Evolutionary conservation across 2,888 invertebrate genomes (phyloP).

Genomic region (Amblyteles armatorius): DNA sequence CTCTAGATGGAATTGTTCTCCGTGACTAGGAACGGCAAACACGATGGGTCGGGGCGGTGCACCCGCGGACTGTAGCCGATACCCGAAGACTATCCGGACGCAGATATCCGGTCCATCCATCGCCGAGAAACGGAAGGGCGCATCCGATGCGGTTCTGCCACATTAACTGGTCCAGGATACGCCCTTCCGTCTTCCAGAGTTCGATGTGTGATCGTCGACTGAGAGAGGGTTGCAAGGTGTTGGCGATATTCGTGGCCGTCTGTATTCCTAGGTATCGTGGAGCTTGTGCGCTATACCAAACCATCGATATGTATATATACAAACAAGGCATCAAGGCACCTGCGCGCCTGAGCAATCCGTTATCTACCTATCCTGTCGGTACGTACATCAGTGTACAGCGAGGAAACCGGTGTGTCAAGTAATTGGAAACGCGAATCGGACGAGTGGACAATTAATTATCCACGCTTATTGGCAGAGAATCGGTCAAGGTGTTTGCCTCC

Average conservation of each 20-base stretch:
- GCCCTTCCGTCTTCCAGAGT: background rate
- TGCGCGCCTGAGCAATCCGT: background rate
- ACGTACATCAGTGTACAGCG: background rate
- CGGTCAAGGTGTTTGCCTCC: slow-evolving; percentile 65
- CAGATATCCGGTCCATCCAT: background rate
- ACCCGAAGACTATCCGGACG: background rate
- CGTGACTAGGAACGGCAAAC: slow-evolving; percentile 52
- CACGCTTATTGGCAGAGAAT: slow-evolving; percentile 58
- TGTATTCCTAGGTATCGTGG: slow-evolving; percentile 1
- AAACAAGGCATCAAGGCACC: background rate
- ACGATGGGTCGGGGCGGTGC: slow-evolving; percentile 2
- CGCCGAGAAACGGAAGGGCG: background rate
- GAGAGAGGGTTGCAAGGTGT: slow-evolving; percentile 14
- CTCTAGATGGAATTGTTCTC: slow-evolving; percentile 73
- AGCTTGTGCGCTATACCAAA: slow-evolving; percentile 7
- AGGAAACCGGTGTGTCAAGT: slow-evolving; percentile 73
- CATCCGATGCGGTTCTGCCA: background rate
- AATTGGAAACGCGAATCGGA: slow-evolving; percentile 78
- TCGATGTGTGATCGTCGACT: background rate
- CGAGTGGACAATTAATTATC: slow-evolving; percentile 77
- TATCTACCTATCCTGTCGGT: background rate
- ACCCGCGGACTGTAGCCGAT: background rate
- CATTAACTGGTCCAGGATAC: background rate
- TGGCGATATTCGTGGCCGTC: slow-evolving; percentile 1
- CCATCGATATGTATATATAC: background rate